phyloP scores from a whole-genome alignment of 2,113 vertebrate species.

The Connochaetes taurinus region DNA sequence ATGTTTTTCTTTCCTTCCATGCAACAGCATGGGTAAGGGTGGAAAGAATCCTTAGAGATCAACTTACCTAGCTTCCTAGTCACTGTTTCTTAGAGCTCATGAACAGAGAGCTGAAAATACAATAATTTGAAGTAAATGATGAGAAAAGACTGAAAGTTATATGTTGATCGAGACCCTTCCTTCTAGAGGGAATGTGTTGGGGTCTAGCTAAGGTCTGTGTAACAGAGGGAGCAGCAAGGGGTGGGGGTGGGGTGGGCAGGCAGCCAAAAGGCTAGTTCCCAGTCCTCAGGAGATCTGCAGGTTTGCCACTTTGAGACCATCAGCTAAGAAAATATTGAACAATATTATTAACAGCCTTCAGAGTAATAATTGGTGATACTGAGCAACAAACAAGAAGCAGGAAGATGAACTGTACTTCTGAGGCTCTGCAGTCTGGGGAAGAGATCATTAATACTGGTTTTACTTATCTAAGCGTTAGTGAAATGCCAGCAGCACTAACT shows the following conservation, averaged over 20 bases:
- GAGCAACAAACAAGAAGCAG: neutral
- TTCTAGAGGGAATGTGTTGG: neutral
- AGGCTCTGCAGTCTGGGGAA: neutral
- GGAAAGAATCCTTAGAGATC: neutral
- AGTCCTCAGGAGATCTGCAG: neutral
- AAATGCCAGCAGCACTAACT: neutral
- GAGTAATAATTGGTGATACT: neutral
- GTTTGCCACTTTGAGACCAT: neutral
- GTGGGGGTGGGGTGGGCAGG: neutral
- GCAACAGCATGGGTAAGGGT: neutral
- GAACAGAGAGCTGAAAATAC: neutral
- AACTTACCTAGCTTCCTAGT: neutral
- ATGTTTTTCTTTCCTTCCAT: neutral
- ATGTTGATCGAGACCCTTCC: neutral
- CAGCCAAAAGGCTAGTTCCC: neutral
- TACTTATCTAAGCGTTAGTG: neutral
- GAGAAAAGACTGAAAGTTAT: neutral
- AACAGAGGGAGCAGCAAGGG: too few relatives aligned
- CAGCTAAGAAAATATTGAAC: neutral
- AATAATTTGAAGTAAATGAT: neutral
- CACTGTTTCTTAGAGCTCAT: neutral
- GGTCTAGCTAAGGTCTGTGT: neutral
- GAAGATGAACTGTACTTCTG: neutral
- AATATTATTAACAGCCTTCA: neutral
- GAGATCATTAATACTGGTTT: neutral